Evolutionary conservation across 1,140 invertebrate genomes (phyloP).

Genomic region (Macrocentrus cingulum): DNA sequence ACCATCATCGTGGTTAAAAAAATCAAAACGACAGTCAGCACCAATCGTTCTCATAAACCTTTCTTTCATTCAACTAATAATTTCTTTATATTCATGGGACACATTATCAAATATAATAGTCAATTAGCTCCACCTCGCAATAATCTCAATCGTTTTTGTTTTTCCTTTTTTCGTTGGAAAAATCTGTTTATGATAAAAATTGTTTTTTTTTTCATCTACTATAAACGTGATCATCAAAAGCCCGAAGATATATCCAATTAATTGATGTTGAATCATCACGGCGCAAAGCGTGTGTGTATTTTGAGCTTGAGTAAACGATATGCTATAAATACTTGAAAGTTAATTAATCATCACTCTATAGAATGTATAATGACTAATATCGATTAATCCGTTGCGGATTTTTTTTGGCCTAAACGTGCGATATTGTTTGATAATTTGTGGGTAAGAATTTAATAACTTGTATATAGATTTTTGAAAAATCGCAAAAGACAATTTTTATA

Average conservation of each 20-base stretch:
- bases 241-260: neutral
- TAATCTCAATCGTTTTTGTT: neutral
- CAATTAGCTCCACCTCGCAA: neutral
- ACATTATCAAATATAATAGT: constrained; percentile 16
- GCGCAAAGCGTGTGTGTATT: too few relatives aligned
- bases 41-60: constrained; percentile 13
- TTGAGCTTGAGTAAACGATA: too few relatives aligned
- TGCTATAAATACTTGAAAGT: too few relatives aligned
- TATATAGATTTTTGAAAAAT: too few relatives aligned
- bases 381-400: too few relatives aligned
- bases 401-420: too few relatives aligned
- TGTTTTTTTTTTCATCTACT: neutral
- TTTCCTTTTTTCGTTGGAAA: too few relatives aligned
- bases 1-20: neutral
- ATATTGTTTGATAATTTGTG: too few relatives aligned
- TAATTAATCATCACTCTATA: too few relatives aligned
- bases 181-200: constrained; percentile 5
- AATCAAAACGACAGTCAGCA: constrained; percentile 10
- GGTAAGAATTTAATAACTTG: too few relatives aligned
- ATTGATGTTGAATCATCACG: neutral
- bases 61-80: neutral
- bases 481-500: too few relatives aligned
- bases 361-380: too few relatives aligned
- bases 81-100: constrained; percentile 21
- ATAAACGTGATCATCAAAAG: neutral